Base-by-base conservation (phyloP, 1,140 invertebrate species). In the Cotesia typhae region DNA sequence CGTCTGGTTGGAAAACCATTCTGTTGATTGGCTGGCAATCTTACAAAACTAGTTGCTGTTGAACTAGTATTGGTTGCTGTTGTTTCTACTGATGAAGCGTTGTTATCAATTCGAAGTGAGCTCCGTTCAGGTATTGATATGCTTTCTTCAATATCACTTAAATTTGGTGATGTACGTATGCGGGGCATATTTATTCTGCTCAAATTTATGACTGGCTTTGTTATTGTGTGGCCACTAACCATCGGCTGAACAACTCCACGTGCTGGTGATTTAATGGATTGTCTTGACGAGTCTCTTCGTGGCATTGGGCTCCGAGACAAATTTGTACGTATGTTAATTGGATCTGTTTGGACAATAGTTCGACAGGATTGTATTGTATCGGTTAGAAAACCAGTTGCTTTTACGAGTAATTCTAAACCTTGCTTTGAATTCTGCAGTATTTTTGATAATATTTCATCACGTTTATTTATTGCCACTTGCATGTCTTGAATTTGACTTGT, bases 181-280 rank as follows among this genome's bases (percentile, higher is more conserved):
- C 78, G 70, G 55, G 81, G 80, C 75, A 85, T 81, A 75, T 85
- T 85, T 28, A 87, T 71, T 75, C 86, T 80, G 55, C 84, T 85
- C 6, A 87, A 80, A 76, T 84, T 86, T 67, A 87, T 85, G 4
- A 83, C 84, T 4, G 85, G 85, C 73, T 87, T 87, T 41, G 85
- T 85, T 41, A 87, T 87, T 3, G 83, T 85, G 36, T 85, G 83
- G 28, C 86, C 86, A 73, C 84, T 80, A 3, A 87, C 85, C 81
- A 86, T 87, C 41, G 86, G 86, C 17, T 87, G 81, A 7, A 87
- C 86, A 4, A 86, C 84, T 65, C 85, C 85, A 74, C 73, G 81
- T 35, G 84, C 79, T 63, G 85, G 85, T 14, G 84, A 83, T 78
- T 86, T 86, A 9, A 68, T 75, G 0, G 82, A 41, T 73, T 76